Conservation (phyloP, 2,797 vertebrate genomes). For the Chromis chromis region DNA sequence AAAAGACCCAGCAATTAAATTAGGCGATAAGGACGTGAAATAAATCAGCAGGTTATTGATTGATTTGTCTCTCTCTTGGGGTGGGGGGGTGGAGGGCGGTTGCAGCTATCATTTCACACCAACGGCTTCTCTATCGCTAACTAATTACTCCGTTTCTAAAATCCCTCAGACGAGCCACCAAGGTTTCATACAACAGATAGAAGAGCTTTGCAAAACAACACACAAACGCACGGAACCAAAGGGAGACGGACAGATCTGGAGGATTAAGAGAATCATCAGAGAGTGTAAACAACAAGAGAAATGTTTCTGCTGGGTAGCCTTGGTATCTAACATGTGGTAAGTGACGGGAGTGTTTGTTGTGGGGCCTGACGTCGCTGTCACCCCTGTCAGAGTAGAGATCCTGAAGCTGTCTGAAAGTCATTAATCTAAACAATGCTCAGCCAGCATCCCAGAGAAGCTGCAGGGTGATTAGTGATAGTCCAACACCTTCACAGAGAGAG, state of each 20-base stretch:
- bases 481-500: neutral
- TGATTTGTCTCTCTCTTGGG: constrained; percentile 76
- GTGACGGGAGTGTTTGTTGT: constrained; percentile 19
- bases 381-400: constrained; percentile 14
- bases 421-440: constrained; percentile 27
- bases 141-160: constrained; percentile 79
- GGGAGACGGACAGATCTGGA: constrained; percentile 38
- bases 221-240: neutral
- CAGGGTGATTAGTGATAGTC: neutral
- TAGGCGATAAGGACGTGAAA: constrained; percentile 79
- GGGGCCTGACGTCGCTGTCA: constrained; percentile 25
- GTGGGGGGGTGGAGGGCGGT: constrained; percentile 28
- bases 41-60: constrained; percentile 82
- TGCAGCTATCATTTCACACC: constrained; percentile 74
- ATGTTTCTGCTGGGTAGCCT: constrained; percentile 27
- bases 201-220: constrained; percentile 43
- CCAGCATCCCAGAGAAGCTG: neutral
- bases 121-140: constrained; percentile 72
- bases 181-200: constrained; percentile 56
- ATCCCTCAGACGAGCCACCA: constrained; percentile 68
- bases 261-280: constrained; percentile 66
- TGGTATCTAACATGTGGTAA: constrained; percentile 16
- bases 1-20: constrained; percentile 81
- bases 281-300: constrained; percentile 58
- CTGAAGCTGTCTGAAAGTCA: constrained; percentile 27